Base-by-base conservation (phyloP, 2,888 invertebrate species). In the Ypsolopha scabrella region DNA sequence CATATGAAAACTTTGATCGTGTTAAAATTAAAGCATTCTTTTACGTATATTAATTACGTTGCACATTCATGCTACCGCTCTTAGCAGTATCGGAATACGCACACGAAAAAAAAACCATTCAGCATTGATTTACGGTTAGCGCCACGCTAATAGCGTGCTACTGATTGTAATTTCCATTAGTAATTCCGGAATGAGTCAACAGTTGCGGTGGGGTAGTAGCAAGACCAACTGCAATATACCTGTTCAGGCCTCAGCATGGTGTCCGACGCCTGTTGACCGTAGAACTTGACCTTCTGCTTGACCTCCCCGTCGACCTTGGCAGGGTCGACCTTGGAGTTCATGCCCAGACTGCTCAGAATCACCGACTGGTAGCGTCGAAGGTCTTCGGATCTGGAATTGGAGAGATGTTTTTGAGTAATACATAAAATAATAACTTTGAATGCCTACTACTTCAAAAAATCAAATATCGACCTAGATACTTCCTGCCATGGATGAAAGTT, bases 181-280 rank as follows among this genome's bases (percentile, higher is more conserved):
- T 4, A 24, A 24, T 24, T 4, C 4, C 4, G 24, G 24, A 24
- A 4, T 24, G 4, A 24, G 2, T 3, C 24, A n/a, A n/a, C n/a
- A n/a, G n/a, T n/a, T n/a, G n/a, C n/a, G n/a, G n/a, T n/a, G n/a
- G n/a, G n/a, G n/a, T n/a, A n/a, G n/a, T n/a, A n/a, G 24, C 24
- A 24, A 24, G 24, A 24, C 24, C 4, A 24, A 24, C 24, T 24
- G 24, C 24, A 24, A 24, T 24, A 4, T 57, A 86, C 87, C 72
- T 93, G 93, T 74, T 99, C 98, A 0, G 94, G 92, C 48, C 93
- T 90, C 36, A 94, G 83, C 67, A 93, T 89, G 54, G 92, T 88
- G 58, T 94, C 92, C 0, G 90, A 91, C 0, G 94, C 94, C 74
- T 94, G 94, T 62, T 92, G 91, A 6, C 94, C 94, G 63, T 95